Evolutionary conservation across 2,888 invertebrate genomes (phyloP).

Genomic region (Ornithoptera priamus): DNA sequence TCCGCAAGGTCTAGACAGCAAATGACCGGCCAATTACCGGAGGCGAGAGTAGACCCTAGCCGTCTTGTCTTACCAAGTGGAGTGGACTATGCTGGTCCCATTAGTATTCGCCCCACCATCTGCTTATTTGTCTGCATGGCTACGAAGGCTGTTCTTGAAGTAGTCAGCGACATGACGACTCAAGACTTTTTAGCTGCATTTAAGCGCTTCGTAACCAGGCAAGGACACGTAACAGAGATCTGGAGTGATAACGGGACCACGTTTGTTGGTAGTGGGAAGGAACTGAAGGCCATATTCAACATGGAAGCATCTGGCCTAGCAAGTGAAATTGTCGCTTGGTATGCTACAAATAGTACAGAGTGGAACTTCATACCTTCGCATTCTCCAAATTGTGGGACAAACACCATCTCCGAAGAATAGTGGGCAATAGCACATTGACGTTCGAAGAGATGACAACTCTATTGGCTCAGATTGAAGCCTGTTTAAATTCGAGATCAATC

Average conservation of each 20-base stretch:
- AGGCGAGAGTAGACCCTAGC: too few relatives aligned
- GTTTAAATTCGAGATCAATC: too few relatives aligned
- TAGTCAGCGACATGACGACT: conserved; percentile 31
- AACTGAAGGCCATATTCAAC: not conserved
- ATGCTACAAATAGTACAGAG: conserved; percentile 5
- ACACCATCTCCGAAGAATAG: conserved; percentile 17
- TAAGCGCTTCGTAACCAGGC: not conserved
- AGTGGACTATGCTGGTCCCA: too few relatives aligned
- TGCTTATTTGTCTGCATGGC: conserved; percentile 34
- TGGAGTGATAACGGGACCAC: too few relatives aligned
- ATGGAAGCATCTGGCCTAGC: not conserved
- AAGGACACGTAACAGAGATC: not conserved
- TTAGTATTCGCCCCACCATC: too few relatives aligned
- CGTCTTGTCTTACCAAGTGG: too few relatives aligned
- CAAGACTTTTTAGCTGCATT: conserved; percentile 28
- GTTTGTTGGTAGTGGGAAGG: not conserved
- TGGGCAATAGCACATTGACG: conserved; percentile 21
- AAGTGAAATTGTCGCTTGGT: not conserved
- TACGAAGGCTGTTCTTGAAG: conserved; percentile 34
- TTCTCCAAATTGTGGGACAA: conserved; percentile 32
- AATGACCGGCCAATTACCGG: too few relatives aligned
- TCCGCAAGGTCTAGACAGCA: too few relatives aligned
- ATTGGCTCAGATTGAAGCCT: conserved; percentile 18
- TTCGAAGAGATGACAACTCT: conserved; percentile 28
- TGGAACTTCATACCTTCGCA: conserved; percentile 31